These are phyloP conservation scores for Macrotus californicus DNA, from an alignment of 2,113 vertebrate genomes.

Conservation along the genomic window DNA sequence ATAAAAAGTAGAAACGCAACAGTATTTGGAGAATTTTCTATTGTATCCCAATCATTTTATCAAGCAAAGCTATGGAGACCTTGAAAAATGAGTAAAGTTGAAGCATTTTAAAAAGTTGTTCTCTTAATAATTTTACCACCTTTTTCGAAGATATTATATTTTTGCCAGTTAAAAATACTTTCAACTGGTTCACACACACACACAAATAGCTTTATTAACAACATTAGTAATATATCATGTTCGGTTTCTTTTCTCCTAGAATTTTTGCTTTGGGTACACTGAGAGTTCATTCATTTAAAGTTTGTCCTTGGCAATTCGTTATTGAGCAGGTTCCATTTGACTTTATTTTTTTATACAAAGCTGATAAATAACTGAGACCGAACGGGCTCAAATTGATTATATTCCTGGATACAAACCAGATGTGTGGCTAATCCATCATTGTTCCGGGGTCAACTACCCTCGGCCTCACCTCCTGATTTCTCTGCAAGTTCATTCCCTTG, in stretches of 20 bases:
- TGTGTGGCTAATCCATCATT: constrained; percentile 3
- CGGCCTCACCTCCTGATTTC: constrained; percentile 22
- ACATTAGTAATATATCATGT: neutral
- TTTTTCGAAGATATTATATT: neutral
- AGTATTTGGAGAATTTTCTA: neutral
- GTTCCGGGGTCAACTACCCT: neutral
- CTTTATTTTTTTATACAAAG: constrained; percentile 14
- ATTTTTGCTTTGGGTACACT: constrained; percentile 5
- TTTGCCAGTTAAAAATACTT: neutral
- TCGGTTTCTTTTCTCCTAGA: neutral
- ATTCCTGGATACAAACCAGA: constrained; percentile 46
- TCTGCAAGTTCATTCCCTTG: constrained; percentile 40
- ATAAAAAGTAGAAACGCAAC: neutral
- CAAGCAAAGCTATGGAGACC: neutral
- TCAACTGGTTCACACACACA: neutral
- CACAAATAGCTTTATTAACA: constrained; percentile 15
- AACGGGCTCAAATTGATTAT: neutral
- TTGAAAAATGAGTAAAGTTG: neutral
- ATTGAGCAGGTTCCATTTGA: constrained; percentile 29
- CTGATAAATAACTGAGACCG: constrained; percentile 45
- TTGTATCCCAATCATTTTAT: neutral
- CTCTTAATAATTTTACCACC: neutral
- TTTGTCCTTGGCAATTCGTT: constrained; percentile 43
- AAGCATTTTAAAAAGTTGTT: neutral
- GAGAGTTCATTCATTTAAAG: constrained; percentile 38